These are phyloP conservation scores for Gonioctena quinquepunctata DNA, from an alignment of 1,140 invertebrate species.

Conservation along the genomic window DNA sequence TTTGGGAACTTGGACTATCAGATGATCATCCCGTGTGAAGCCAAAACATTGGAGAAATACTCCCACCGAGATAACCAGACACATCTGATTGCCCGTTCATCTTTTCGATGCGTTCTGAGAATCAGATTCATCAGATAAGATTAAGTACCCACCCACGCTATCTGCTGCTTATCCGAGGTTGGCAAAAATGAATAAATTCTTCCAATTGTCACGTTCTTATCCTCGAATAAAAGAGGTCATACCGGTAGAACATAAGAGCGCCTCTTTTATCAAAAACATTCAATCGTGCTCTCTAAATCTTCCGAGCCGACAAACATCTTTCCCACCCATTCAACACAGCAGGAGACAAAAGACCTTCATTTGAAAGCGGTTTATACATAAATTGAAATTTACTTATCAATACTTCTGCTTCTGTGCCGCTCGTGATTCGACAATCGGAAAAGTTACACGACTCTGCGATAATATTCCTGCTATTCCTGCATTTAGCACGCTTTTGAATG, in stretches of 20 bases:
- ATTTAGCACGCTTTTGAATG: background rate
- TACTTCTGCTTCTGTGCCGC: background rate
- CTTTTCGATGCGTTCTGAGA: no score
- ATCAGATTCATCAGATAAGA: no score
- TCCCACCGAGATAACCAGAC: no score
- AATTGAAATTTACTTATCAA: background rate
- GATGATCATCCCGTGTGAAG: no score
- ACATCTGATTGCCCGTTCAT: no score
- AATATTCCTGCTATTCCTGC: background rate
- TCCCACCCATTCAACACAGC: background rate
- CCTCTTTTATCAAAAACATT: background rate
- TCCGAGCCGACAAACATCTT: background rate
- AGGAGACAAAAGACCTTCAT: background rate
- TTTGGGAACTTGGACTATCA: no score
- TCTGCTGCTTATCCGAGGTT: no score
- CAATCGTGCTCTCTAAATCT: background rate
- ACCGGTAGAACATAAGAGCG: background rate
- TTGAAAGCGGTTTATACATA: background rate
- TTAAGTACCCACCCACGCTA: no score
- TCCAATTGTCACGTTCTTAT: background rate
- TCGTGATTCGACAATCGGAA: background rate
- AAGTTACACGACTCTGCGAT: background rate
- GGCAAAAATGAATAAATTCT: background rate
- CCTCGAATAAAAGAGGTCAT: background rate
- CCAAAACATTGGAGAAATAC: no score